These are phyloP conservation scores for Mixornis gularis DNA, from an alignment of 2,113 vertebrate species.

Conservation along the genomic window DNA sequence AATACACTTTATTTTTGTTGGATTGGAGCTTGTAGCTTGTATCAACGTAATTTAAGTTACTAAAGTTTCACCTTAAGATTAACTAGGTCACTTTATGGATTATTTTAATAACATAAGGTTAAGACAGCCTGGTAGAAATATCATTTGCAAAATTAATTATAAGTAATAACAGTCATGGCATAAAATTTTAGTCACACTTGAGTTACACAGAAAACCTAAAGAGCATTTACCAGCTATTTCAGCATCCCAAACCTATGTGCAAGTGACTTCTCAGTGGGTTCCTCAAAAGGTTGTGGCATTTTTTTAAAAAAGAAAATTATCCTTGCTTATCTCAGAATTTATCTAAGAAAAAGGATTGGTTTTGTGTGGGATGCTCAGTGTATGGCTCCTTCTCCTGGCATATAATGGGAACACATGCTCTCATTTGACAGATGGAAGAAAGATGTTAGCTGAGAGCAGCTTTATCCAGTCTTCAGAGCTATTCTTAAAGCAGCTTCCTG, in stretches of 20 bases:
- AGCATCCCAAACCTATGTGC: not conserved
- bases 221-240: not conserved
- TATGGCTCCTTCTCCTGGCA: not conserved
- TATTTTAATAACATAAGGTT: constrained; percentile 29
- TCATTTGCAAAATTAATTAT: not conserved
- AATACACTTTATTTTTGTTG: not conserved
- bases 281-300: not conserved
- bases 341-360: not conserved
- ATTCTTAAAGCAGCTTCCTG: constrained; percentile 31
- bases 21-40: not conserved
- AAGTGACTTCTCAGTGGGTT: not conserved
- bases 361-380: constrained; percentile 19
- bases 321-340: not conserved
- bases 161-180: not conserved
- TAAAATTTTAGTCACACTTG: not conserved
- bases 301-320: not conserved
- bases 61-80: constrained; percentile 17
- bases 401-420: constrained; percentile 27
- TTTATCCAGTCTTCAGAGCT: constrained; percentile 28
- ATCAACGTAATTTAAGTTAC: not conserved
- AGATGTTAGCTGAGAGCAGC: constrained; percentile 25
- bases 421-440: constrained; percentile 52
- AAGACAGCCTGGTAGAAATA: not conserved
- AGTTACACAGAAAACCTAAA: not conserved
- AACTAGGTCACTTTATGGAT: not conserved